Evolutionary conservation across 1,140 invertebrate genomes (phyloP).

Genomic region (Nymphalis io): DNA sequence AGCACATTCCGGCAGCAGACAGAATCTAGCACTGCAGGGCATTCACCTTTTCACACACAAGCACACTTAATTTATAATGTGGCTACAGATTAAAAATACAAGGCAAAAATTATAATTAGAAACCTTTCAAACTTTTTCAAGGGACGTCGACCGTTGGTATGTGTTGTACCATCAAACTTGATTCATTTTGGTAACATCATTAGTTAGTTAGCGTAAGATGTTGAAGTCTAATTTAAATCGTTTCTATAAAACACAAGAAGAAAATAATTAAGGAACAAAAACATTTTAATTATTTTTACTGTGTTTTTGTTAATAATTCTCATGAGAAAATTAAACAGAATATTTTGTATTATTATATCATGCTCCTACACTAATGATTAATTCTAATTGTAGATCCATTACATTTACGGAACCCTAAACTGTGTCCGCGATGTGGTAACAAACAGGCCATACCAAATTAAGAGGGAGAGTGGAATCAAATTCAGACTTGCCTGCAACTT

Average conservation of each 20-base stretch:
- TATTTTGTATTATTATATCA: no score
- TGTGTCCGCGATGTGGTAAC: slow-evolving; percentile 8
- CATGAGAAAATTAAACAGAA: no score
- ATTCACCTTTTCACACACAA: slow-evolving; percentile 55
- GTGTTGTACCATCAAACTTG: not conserved
- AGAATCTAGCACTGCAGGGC: slow-evolving; percentile 65
- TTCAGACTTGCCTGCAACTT: slow-evolving; percentile 25
- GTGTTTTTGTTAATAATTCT: no score
- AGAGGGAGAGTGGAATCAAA: slow-evolving; percentile 49
- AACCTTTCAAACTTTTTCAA: not conserved
- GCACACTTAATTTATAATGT: slow-evolving; percentile 26
- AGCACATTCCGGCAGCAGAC: slow-evolving; percentile 67
- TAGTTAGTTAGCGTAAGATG: no score
- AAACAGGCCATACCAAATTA: slow-evolving; percentile 41
- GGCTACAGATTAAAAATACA: slow-evolving; percentile 16
- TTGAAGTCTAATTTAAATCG: no score
- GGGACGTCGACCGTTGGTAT: not conserved
- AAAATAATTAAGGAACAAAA: no score
- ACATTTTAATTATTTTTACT: no score
- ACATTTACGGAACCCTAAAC: not conserved
- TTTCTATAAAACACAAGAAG: no score
- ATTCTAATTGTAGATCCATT: not conserved
- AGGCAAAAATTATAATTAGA: slow-evolving; percentile 7
- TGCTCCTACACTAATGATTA: no score
- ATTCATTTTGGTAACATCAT: no score